These are phyloP conservation scores for Drosophila macrospina DNA, from an alignment of 2,888 invertebrate species.

Conservation along the genomic window DNA sequence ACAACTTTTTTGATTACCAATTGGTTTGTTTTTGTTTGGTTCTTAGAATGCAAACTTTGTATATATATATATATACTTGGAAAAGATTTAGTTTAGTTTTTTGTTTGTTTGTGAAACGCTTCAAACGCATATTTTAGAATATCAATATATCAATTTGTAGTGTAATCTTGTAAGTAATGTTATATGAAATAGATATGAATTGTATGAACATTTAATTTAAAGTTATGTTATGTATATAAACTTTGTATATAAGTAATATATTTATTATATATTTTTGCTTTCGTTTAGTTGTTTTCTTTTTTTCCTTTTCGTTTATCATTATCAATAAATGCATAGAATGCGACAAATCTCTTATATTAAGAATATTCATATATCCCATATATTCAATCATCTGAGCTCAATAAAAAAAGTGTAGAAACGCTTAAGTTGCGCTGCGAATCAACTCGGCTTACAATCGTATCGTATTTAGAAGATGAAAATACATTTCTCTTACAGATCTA, in stretches of 20 bases:
- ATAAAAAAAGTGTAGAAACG: conserved; percentile 36
- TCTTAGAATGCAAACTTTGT: conserved; percentile 73
- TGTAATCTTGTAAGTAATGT: conserved; percentile 40
- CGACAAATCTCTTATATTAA: conserved; percentile 59
- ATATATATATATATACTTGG: conserved; percentile 70
- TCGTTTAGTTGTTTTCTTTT: conserved; percentile 16
- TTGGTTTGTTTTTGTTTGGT: conserved; percentile 62
- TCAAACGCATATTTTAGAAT: conserved; percentile 77
- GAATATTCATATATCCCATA: conserved; percentile 44
- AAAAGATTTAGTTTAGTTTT: conserved; percentile 56
- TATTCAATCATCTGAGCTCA: conserved; percentile 23
- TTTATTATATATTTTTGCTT: conserved; percentile 4
- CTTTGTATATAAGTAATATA: conserved; percentile 65
- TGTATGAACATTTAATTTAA: conserved; percentile 62
- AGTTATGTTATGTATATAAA: conserved; percentile 64
- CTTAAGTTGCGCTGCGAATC: conserved; percentile 3
- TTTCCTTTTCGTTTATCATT: conserved; percentile 49
- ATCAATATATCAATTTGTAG: conserved; percentile 69
- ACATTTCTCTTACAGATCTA: conserved; percentile 10
- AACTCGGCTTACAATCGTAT: conserved; percentile 32
- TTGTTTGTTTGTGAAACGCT: conserved; percentile 69
- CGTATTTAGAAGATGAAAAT: conserved; percentile 20
- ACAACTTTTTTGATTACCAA: conserved; percentile 78
- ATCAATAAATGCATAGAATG: conserved; percentile 76
- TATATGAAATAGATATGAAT: conserved; percentile 60